These are phyloP conservation scores for Coregonus clupeaformis DNA, from an alignment of 2,113 vertebrate genomes.

Conservation along the genomic window DNA sequence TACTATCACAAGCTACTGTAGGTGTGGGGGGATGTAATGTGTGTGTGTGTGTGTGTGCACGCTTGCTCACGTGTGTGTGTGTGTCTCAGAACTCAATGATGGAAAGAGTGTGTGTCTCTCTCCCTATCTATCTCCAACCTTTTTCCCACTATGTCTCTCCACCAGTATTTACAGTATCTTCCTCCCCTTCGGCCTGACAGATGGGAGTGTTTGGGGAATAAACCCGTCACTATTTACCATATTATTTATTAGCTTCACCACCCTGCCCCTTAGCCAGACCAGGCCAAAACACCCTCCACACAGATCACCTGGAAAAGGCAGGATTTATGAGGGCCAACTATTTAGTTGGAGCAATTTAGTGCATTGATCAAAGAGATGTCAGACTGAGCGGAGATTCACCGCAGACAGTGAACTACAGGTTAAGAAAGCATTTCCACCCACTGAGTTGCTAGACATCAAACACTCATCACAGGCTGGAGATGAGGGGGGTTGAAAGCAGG, in stretches of 20 bases:
- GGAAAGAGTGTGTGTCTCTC: background rate
- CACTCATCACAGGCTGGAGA: constrained; percentile 22
- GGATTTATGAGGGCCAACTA: constrained; percentile 53
- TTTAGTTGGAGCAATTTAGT: constrained; percentile 47
- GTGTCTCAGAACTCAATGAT: too few relatives aligned
- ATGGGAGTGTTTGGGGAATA: constrained; percentile 58
- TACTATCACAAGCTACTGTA: too few relatives aligned
- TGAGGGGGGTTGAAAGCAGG: constrained; percentile 3
- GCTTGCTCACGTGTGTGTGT: background rate
- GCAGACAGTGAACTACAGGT: constrained; percentile 45
- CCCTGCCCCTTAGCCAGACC: constrained; percentile 31
- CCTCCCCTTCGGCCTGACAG: constrained; percentile 51
- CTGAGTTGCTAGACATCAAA: constrained; percentile 47
- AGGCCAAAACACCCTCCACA: background rate
- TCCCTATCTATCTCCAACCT: constrained; percentile 17
- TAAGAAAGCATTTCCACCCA: constrained; percentile 42
- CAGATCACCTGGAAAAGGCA: constrained; percentile 28
- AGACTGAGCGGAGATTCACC: constrained; percentile 38
- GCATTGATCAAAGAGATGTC: constrained; percentile 62
- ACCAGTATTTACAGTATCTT: constrained; percentile 56
- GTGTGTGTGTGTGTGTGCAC: background rate
- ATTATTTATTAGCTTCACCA: constrained; percentile 57
- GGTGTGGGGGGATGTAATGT: too few relatives aligned
- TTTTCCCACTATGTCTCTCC: constrained; percentile 14
- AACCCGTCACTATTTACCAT: constrained; percentile 62